These are phyloP conservation scores for Pteronura brasiliensis DNA, from an alignment of 2,113 vertebrate genomes.

Conservation along the genomic window DNA sequence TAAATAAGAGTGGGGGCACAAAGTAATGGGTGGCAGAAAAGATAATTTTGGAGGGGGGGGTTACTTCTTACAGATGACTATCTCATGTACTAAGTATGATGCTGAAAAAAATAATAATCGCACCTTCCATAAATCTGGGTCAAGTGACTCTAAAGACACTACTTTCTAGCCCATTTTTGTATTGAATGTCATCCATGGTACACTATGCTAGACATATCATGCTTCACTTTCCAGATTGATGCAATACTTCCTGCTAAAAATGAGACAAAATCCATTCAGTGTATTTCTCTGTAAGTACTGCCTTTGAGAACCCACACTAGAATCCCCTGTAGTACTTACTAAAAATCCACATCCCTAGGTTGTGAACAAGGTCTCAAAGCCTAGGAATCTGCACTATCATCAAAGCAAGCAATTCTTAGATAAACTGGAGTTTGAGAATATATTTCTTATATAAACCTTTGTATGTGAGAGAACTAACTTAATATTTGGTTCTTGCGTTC, in stretches of 20 bases:
- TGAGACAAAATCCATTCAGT: neutral
- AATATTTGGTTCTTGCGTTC: neutral
- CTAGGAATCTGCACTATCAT: neutral
- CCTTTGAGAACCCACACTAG: neutral
- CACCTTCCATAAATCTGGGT: neutral
- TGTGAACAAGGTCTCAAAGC: neutral
- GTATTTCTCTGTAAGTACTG: neutral
- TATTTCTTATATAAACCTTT: neutral
- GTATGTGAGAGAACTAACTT: neutral
- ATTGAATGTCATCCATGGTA: neutral
- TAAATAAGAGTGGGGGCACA: neutral
- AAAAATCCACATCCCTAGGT: neutral
- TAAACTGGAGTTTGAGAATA: neutral
- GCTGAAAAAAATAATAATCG: neutral
- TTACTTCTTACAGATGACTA: neutral
- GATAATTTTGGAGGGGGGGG: neutral
- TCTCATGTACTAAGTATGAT: neutral
- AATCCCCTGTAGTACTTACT: neutral
- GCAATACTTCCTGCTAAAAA: neutral
- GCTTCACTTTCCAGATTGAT: neutral
- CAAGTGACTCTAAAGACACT: neutral
- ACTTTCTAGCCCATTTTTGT: neutral
- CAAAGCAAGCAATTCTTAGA: neutral
- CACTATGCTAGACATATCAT: neutral
- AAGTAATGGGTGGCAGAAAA: neutral